A percentile compares a stretch with the other conserved stretches of the same genome.
phyloP scores from a whole-genome alignment of 2,113 vertebrate species.

The Accipiter virgatus region DNA sequence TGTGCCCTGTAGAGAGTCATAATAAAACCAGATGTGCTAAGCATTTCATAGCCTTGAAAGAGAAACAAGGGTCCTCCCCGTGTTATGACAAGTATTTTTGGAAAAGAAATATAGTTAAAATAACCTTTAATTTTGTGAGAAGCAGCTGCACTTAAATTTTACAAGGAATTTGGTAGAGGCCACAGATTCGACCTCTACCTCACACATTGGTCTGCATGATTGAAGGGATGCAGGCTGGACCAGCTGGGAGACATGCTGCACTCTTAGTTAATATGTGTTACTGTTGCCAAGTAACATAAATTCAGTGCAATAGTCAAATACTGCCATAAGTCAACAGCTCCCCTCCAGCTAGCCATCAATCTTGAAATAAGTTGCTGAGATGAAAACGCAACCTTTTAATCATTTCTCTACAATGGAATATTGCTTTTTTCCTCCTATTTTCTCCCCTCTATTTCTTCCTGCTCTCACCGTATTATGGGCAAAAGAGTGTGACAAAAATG shows the following conservation, averaged over 20 bases:
- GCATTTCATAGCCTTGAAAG: background rate
- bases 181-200: background rate
- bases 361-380: background rate
- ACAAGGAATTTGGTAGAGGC: background rate
- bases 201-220: background rate
- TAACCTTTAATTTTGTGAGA: background rate
- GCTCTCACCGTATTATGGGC: background rate
- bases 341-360: conserved; percentile 18
- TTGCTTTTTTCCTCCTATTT: background rate
- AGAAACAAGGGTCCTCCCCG: background rate
- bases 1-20: background rate
- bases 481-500: background rate
- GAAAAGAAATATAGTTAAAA: background rate
- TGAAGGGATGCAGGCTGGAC: background rate
- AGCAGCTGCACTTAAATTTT: background rate
- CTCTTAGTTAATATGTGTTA: background rate
- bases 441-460: background rate
- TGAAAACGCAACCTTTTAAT: background rate
- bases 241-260: background rate
- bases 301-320: background rate
- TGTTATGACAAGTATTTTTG: background rate
- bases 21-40: background rate
- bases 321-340: background rate
- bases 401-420: background rate
- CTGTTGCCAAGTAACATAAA: conserved; percentile 3